These are phyloP conservation scores for Chrysaora quinquecirrha DNA, from an alignment of 30 jellyfish, hydroid and myxozoan genomes.

Conservation along the genomic window DNA sequence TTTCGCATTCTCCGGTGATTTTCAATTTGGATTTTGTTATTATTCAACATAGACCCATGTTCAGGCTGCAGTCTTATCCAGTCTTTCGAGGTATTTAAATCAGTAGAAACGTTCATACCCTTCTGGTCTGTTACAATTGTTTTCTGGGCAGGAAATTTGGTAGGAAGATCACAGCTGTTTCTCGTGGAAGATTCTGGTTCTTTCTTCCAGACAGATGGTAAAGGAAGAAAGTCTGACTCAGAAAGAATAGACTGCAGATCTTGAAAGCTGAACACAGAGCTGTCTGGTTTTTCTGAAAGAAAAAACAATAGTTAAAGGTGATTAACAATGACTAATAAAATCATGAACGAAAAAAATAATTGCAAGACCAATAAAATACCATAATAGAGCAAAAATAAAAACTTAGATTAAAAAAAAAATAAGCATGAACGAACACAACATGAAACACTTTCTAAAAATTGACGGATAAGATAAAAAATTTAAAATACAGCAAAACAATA, in stretches of 20 bases:
- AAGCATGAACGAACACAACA: too few species aligned
- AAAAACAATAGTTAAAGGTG: too few species aligned
- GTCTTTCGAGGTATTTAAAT: neutral
- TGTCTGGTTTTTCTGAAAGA: conserved; percentile 27
- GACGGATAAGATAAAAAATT: too few species aligned
- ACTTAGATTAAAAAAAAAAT: too few species aligned
- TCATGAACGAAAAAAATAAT: neutral
- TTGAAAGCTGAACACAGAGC: conserved; percentile 36
- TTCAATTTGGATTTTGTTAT: too few species aligned
- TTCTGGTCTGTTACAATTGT: neutral
- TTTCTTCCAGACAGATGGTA: conserved; percentile 16
- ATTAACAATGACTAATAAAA: neutral
- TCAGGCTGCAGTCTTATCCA: neutral
- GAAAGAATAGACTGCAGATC: conserved; percentile 55
- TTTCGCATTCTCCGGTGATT: too few species aligned
- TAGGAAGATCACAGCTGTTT: neutral
- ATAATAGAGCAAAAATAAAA: too few species aligned
- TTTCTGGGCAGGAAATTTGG: too few species aligned
- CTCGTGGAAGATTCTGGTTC: neutral
- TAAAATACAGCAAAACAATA: too few species aligned
- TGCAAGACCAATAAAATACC: conserved; percentile 13
- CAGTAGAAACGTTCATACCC: neutral
- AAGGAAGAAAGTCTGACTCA: conserved; percentile 41
- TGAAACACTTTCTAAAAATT: too few species aligned
- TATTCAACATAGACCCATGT: too few species aligned